A percentile compares a stretch with the other conserved stretches of the same genome.
These are phyloP conservation scores for Papilio xuthus DNA, from an alignment of 1,140 invertebrate genomes.

Conservation along the genomic window DNA sequence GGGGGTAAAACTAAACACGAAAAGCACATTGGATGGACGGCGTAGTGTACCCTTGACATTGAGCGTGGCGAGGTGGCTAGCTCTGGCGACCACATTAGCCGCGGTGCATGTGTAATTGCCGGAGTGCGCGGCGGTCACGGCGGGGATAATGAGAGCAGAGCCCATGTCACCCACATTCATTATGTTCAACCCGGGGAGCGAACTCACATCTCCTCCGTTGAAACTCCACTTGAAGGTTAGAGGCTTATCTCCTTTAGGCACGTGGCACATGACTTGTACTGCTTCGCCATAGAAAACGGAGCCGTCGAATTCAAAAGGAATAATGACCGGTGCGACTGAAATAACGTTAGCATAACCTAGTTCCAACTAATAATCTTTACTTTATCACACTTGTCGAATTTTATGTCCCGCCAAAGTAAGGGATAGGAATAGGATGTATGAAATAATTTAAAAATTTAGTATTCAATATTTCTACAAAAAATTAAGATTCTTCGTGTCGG, in stretches of 20 bases:
- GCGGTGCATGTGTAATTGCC: conserved; percentile 91
- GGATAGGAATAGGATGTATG: conserved; percentile 47
- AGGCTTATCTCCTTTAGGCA: conserved; percentile 87
- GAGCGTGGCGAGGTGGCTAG: conserved; percentile 85
- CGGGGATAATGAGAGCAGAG: conserved; percentile 80
- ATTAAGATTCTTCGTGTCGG: conserved; percentile 43
- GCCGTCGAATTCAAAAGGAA: conserved; percentile 26
- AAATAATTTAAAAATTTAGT: conserved; percentile 47
- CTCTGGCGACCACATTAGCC: conserved; percentile 87
- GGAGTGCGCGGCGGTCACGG: conserved; percentile 86
- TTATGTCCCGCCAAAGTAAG: conserved; percentile 79
- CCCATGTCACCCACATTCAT: conserved; percentile 84
- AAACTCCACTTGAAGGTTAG: conserved; percentile 85
- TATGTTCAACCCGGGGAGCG: conserved; percentile 76
- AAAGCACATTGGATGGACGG: conserved; percentile 63
- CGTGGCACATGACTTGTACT: conserved; percentile 70
- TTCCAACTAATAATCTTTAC: background rate
- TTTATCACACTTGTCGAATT: background rate
- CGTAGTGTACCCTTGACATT: conserved; percentile 80
- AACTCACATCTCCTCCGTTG: conserved; percentile 81
- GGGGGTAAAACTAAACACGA: conserved; percentile 54
- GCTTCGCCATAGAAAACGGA: conserved; percentile 44
- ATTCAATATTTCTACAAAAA: conserved; percentile 52
- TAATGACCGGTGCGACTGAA: conserved; percentile 77
- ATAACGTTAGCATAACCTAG: conserved; percentile 44